A percentile compares a stretch with the other conserved stretches of the same genome.
These are phyloP conservation scores for Gymnogyps californianus DNA, from an alignment of 2,113 vertebrate species.

Conservation along the genomic window DNA sequence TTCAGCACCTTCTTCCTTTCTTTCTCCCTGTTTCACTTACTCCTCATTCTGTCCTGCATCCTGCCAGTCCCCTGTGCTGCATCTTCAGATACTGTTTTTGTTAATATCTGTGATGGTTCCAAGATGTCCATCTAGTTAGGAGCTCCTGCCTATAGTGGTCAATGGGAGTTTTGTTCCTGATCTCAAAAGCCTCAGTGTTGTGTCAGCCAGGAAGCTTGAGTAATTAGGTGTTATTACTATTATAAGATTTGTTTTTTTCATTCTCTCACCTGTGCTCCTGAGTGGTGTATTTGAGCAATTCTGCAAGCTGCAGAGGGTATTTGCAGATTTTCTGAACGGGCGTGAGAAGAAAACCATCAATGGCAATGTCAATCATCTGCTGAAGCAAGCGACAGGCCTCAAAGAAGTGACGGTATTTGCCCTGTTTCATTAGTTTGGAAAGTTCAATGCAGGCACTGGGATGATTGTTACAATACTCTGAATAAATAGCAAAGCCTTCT, in stretches of 20 bases:
- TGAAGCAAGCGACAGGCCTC: constrained; percentile 95
- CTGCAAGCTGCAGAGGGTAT: constrained; percentile 94
- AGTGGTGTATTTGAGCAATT: constrained; percentile 94
- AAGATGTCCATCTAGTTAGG: background rate
- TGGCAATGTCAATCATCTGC: constrained; percentile 97
- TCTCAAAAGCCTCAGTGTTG: background rate
- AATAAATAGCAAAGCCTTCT: constrained; percentile 94
- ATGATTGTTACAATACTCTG: constrained; percentile 97
- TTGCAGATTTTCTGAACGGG: constrained; percentile 99
- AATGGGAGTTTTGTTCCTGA: background rate
- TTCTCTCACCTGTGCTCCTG: constrained; percentile 88
- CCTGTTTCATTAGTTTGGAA: constrained; percentile 87
- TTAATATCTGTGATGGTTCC: background rate
- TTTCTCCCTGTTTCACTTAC: background rate
- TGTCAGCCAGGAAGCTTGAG: background rate
- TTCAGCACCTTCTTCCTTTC: background rate
- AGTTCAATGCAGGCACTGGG: constrained; percentile 88
- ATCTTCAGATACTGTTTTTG: background rate
- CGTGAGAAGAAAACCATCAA: constrained; percentile 93
- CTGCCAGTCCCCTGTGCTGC: background rate
- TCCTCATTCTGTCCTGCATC: background rate
- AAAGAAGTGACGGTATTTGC: constrained; percentile 94
- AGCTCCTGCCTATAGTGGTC: background rate
- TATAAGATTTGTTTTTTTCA: background rate
- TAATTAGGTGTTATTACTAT: background rate